A percentile compares a stretch with the other conserved stretches of the same genome.
phyloP scores from a whole-genome alignment of 2,888 invertebrate species.

The Schizotus pectinicornis region DNA sequence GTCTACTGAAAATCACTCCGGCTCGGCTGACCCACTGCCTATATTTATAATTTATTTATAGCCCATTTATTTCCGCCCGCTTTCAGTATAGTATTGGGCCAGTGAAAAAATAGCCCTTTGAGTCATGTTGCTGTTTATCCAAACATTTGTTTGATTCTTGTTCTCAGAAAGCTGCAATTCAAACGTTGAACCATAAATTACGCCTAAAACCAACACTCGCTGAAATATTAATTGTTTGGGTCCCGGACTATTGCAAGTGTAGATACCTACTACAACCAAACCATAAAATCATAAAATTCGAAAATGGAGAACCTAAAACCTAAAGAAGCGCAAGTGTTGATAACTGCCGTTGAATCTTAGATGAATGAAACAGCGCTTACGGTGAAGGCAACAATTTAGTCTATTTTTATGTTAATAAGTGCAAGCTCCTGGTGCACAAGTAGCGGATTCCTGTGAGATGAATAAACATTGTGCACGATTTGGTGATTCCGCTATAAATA shows the following conservation, averaged over 20 bases:
- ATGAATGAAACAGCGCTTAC: too few relatives aligned
- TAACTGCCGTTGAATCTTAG: too few relatives aligned
- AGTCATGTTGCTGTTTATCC: constrained; percentile 3
- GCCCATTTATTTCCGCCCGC: constrained; percentile 23
- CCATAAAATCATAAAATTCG: too few relatives aligned
- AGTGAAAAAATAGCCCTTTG: constrained; percentile 18
- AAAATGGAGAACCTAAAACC: too few relatives aligned
- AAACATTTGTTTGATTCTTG: constrained; percentile 15
- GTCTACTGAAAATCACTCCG: constrained; percentile 5
- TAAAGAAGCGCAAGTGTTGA: too few relatives aligned
- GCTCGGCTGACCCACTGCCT: constrained; percentile 16
- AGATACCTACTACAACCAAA: too few relatives aligned
- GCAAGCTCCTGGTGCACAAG: not conserved
- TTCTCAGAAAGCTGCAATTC: too few relatives aligned
- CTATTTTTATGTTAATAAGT: constrained; percentile 10
- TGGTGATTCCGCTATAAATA: constrained; percentile 7
- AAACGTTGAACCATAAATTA: too few relatives aligned
- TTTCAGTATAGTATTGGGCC: constrained; percentile 13
- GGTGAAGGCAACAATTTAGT: not conserved
- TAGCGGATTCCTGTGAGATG: constrained; percentile 5
- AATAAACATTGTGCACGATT: constrained; percentile 5
- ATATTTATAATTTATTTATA: constrained; percentile 25
- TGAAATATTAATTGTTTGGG: too few relatives aligned
- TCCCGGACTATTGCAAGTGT: too few relatives aligned
- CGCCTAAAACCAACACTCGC: too few relatives aligned